A percentile compares a stretch with the other conserved stretches of the same genome.
phyloP scores from a whole-genome alignment of 2,113 vertebrate species.

The Phyllostomus discolor region DNA sequence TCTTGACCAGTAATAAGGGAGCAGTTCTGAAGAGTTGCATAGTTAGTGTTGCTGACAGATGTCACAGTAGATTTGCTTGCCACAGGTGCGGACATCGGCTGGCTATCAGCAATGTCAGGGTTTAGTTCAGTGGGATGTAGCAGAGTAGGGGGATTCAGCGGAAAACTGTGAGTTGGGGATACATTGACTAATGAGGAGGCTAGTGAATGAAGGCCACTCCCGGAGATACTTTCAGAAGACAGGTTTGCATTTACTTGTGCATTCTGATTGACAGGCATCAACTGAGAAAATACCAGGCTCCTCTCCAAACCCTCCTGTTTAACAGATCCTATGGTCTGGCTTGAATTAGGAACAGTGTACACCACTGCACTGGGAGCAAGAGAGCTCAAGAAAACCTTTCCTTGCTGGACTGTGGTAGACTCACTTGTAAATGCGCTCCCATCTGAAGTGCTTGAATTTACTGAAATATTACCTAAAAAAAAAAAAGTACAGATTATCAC shows the following conservation, averaged over 20 bases:
- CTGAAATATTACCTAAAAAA: conserved; percentile 86
- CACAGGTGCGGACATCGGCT: conserved; percentile 77
- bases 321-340: conserved; percentile 85
- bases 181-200: conserved; percentile 83
- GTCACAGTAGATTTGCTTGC: conserved; percentile 88
- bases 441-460: conserved; percentile 86
- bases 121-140: conserved; percentile 82
- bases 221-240: conserved; percentile 81
- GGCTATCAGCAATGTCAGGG: conserved; percentile 81
- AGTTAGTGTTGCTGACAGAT: conserved; percentile 86
- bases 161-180: conserved; percentile 80
- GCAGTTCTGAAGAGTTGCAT: conserved; percentile 86
- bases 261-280: conserved; percentile 91
- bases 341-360: conserved; percentile 89
- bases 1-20: conserved; percentile 84
- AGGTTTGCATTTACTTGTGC: conserved; percentile 86
- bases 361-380: conserved; percentile 90
- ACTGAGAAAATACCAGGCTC: conserved; percentile 90
- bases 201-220: conserved; percentile 79
- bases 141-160: conserved; percentile 80
- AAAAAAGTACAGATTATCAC: conserved; percentile 42
- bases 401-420: conserved; percentile 80
- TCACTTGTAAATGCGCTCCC: conserved; percentile 86
- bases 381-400: conserved; percentile 88
- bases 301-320: conserved; percentile 93